These are phyloP conservation scores for Danio jaintianensis DNA, from an alignment of 2,797 vertebrate genomes.

Conservation along the genomic window DNA sequence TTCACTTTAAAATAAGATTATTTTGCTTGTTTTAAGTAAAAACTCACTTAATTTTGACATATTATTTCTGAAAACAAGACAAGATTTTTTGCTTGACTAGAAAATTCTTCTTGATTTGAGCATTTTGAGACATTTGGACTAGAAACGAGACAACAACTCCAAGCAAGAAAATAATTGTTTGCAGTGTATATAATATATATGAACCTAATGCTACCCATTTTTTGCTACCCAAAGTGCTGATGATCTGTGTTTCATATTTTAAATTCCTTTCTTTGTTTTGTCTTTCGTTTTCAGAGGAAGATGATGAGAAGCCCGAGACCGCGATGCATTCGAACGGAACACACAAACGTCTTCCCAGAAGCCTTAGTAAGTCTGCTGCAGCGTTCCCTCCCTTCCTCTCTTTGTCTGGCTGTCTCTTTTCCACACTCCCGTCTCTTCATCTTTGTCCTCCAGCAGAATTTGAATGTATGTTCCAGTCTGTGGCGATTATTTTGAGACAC, in stretches of 20 bases:
- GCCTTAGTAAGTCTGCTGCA: conserved; percentile 70
- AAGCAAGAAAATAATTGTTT: too few species aligned
- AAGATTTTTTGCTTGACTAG: too few species aligned
- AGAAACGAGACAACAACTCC: too few species aligned
- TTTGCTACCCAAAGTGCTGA: not conserved
- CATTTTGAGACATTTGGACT: too few species aligned
- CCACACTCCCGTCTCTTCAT: conserved; percentile 16
- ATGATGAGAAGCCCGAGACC: conserved; percentile 68
- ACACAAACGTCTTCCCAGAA: conserved; percentile 72
- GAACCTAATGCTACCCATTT: too few species aligned
- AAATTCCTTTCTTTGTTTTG: not conserved
- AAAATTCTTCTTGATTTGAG: too few species aligned
- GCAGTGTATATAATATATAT: too few species aligned
- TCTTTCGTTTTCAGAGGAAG: conserved; percentile 51
- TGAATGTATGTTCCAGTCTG: conserved; percentile 19
- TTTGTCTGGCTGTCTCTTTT: conserved; percentile 19
- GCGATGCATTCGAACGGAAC: conserved; percentile 64
- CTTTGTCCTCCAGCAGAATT: conserved; percentile 22
- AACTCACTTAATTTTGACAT: too few species aligned
- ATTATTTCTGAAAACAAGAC: too few species aligned
- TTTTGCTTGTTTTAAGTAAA: too few species aligned
- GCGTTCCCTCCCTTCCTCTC: conserved; percentile 47
- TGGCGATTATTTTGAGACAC: conserved; percentile 29
- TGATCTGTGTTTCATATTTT: not conserved
- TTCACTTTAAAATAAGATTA: too few species aligned